phyloP scores from a whole-genome alignment of 92 coral and sea anemone genomes.

The Metridium senile region DNA sequence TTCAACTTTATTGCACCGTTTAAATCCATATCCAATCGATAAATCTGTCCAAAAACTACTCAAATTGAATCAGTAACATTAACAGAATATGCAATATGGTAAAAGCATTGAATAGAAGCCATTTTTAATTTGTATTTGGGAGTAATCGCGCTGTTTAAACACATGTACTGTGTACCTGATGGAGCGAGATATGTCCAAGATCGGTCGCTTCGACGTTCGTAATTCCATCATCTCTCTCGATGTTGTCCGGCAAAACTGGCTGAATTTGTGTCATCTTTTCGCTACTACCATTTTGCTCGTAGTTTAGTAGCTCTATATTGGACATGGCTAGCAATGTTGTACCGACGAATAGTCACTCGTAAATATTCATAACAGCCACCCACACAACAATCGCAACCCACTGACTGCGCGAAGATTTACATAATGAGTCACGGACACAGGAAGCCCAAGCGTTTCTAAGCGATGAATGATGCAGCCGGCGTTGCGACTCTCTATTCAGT shows the following conservation, averaged over 20 bases:
- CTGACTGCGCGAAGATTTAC: no score
- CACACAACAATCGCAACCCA: no score
- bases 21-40: no score
- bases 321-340: background rate
- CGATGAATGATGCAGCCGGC: no score
- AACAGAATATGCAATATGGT: background rate
- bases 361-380: no score
- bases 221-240: background rate
- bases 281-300: background rate
- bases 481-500: no score
- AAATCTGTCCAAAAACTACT: background rate
- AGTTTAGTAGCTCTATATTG: background rate
- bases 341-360: no score
- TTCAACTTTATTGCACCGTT: no score
- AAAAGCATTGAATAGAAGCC: background rate
- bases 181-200: slow-evolving; percentile 42
- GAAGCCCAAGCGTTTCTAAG: no score
- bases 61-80: background rate
- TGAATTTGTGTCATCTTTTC: background rate
- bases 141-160: background rate
- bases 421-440: no score
- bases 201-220: slow-evolving; percentile 39
- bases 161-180: no score
- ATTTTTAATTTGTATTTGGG: background rate
- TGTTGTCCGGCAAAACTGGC: background rate